These are phyloP conservation scores for Orthosia gothica DNA, from an alignment of 2,888 invertebrate species.

Conservation along the genomic window DNA sequence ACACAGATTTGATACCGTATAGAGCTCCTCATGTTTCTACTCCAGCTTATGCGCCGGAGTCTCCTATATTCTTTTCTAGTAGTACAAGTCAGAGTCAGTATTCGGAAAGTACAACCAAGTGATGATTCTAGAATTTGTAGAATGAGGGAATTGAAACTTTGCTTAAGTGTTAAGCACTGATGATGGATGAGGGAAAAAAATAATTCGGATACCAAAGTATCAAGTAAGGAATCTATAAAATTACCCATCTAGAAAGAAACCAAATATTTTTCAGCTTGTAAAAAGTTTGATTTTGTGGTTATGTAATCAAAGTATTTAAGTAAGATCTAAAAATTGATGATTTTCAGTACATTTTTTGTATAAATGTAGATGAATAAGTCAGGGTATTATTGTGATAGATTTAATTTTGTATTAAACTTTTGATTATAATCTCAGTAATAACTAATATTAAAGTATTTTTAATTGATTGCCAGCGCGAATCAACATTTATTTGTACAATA, in stretches of 20 bases:
- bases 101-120: constrained; percentile 69
- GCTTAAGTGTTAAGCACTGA: not conserved
- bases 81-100: constrained; percentile 63
- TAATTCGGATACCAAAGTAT: not conserved
- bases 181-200: not conserved
- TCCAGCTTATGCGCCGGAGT: constrained; percentile 79
- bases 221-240: not conserved
- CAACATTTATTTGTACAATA: too few relatives aligned
- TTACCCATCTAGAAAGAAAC: not conserved
- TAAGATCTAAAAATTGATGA: not conserved
- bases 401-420: constrained; percentile 17
- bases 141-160: not conserved
- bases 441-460: constrained; percentile 3
- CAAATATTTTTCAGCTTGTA: not conserved
- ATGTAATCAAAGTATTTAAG: not conserved
- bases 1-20: constrained; percentile 74
- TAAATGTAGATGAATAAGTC: constrained; percentile 24
- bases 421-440: constrained; percentile 8
- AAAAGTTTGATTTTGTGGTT: not conserved
- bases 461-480: constrained; percentile 3
- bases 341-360: not conserved
- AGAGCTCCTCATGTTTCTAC: constrained; percentile 74
- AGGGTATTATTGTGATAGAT: constrained; percentile 48
- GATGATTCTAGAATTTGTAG: constrained; percentile 3
- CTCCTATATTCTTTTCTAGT: constrained; percentile 81